phyloP scores from a whole-genome alignment of 2,797 vertebrate genomes.

The Sarcophilus harrisii region DNA sequence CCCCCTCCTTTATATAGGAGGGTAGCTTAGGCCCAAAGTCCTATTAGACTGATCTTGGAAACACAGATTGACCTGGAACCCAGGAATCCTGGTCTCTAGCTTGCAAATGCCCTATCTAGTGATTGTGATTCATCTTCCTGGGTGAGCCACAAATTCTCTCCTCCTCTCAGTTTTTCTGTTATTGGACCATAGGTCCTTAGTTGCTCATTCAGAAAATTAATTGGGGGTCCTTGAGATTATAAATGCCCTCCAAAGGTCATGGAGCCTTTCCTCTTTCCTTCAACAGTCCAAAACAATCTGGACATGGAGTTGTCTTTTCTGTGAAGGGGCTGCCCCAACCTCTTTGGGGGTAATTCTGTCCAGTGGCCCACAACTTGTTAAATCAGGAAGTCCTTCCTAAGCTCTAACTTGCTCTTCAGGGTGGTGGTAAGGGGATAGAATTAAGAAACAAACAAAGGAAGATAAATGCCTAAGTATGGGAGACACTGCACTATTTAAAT shows the following conservation, averaged over 20 bases:
- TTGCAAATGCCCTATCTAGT: neutral
- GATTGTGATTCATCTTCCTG: neutral
- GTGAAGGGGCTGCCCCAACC: neutral
- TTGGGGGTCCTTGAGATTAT: neutral
- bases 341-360: neutral
- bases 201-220: neutral
- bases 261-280: neutral
- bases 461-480: conserved; percentile 61
- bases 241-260: conserved; percentile 18
- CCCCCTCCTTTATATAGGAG: neutral
- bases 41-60: neutral
- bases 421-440: neutral
- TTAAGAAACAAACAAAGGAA: conserved; percentile 58
- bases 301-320: conserved; percentile 1
- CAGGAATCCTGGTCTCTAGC: neutral
- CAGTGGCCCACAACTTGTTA: conserved; percentile 25
- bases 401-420: conserved; percentile 47
- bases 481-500: conserved; percentile 44
- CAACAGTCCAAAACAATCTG: too few relatives aligned
- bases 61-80: neutral
- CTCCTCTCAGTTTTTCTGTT: conserved; percentile 41
- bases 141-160: neutral
- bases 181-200: neutral
- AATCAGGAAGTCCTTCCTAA: conserved; percentile 60
- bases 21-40: neutral